phyloP scores from a whole-genome alignment of 2,113 vertebrate genomes.

The Pollimyrus isidori region DNA sequence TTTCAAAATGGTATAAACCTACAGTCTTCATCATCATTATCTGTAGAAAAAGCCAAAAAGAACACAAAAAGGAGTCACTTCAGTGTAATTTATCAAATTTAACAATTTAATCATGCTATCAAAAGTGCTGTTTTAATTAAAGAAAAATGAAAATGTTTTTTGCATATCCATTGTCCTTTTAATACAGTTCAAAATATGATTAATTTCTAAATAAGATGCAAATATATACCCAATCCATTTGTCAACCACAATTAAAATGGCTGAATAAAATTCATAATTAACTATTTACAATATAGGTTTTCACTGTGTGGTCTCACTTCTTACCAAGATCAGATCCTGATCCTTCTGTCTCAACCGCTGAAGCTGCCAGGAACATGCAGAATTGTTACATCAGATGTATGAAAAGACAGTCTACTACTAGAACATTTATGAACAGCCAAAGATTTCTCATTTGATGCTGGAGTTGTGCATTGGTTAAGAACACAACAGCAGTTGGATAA shows the following conservation, averaged over 20 bases:
- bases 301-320: neutral
- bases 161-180: neutral
- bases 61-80: neutral
- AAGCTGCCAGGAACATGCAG: neutral
- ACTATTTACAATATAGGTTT: neutral
- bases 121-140: neutral
- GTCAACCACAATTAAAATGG: neutral
- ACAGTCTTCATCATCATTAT: slow-evolving; percentile 35
- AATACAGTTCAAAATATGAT: neutral
- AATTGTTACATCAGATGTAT: neutral
- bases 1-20: slow-evolving; percentile 32
- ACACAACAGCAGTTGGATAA: neutral
- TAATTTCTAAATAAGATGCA: neutral
- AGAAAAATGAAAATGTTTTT: neutral
- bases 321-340: slow-evolving; percentile 2
- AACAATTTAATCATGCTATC: neutral
- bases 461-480: neutral
- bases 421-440: neutral
- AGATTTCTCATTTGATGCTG: neutral
- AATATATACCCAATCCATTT: neutral
- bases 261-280: neutral
- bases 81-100: neutral
- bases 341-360: neutral
- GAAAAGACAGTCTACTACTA: neutral
- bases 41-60: slow-evolving; percentile 31